These are phyloP conservation scores for Helogale parvula DNA, from an alignment of 2,113 vertebrate genomes.

Conservation along the genomic window DNA sequence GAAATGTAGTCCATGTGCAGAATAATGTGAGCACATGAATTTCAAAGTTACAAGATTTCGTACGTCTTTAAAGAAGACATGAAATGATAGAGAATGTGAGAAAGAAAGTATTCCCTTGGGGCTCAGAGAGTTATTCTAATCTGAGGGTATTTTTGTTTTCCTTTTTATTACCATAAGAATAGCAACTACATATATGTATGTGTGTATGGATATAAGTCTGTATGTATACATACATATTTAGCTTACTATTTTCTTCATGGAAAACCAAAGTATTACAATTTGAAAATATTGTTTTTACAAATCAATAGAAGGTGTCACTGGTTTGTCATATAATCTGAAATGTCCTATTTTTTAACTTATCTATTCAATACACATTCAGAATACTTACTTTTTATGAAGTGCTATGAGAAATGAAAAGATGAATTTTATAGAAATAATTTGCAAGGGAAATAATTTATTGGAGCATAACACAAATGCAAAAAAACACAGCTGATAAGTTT, in stretches of 20 bases:
- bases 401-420: background rate
- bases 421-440: background rate
- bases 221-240: background rate
- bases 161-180: background rate
- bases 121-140: background rate
- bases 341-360: background rate
- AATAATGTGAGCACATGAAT: background rate
- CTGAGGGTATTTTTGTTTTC: background rate
- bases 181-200: background rate
- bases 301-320: background rate
- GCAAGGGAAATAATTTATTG: background rate
- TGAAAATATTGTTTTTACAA: background rate
- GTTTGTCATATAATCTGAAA: background rate
- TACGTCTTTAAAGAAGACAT: background rate
- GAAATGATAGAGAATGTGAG: background rate
- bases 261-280: background rate
- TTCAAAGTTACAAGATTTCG: background rate
- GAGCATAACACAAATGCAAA: background rate
- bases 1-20: background rate
- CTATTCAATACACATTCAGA: background rate
- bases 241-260: background rate
- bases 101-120: background rate
- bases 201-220: background rate
- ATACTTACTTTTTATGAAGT: background rate
- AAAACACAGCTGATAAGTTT: background rate